Percentiles rank a stretch among this genome's conserved stretches.
These are phyloP conservation scores for Falco berigora DNA, from an alignment of 2,797 vertebrate genomes.

Conservation along the genomic window DNA sequence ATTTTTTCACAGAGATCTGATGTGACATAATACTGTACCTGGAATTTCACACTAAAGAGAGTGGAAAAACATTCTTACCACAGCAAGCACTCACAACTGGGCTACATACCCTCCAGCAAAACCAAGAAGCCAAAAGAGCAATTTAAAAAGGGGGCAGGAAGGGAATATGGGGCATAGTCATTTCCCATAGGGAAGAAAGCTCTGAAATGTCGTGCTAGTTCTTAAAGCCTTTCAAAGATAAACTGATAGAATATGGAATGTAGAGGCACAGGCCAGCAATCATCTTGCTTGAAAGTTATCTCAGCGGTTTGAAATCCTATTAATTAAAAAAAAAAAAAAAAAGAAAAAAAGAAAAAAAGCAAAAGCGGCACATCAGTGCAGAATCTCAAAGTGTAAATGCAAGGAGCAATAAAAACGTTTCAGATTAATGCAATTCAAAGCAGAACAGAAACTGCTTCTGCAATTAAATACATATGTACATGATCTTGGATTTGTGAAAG, in stretches of 20 bases:
- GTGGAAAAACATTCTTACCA: constrained; percentile 31
- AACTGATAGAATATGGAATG: not conserved
- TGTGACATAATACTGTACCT: constrained; percentile 57
- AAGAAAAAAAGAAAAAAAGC: not conserved
- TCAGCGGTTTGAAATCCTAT: not conserved
- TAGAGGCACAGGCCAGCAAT: not conserved
- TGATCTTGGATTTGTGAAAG: constrained; percentile 3
- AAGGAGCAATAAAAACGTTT: constrained; percentile 17
- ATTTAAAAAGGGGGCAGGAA: not conserved
- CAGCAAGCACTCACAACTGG: not conserved
- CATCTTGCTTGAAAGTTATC: constrained; percentile 3
- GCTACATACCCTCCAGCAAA: not conserved
- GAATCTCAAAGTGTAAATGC: constrained; percentile 9
- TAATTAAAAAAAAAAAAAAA: not conserved
- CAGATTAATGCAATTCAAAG: constrained; percentile 9
- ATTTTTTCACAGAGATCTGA: constrained; percentile 57
- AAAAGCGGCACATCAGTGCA: not conserved
- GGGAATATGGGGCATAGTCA: not conserved
- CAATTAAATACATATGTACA: constrained; percentile 32
- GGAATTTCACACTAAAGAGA: constrained; percentile 57
- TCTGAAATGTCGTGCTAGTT: not conserved
- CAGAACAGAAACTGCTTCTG: constrained; percentile 25
- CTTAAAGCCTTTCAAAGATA: constrained; percentile 10
- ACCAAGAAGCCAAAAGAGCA: not conserved
- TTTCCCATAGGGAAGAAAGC: not conserved